A percentile compares a stretch with the other conserved stretches of the same genome.
Conservation (phyloP, 2,888 invertebrate genomes). For the Sphaerophoria taeniata region DNA sequence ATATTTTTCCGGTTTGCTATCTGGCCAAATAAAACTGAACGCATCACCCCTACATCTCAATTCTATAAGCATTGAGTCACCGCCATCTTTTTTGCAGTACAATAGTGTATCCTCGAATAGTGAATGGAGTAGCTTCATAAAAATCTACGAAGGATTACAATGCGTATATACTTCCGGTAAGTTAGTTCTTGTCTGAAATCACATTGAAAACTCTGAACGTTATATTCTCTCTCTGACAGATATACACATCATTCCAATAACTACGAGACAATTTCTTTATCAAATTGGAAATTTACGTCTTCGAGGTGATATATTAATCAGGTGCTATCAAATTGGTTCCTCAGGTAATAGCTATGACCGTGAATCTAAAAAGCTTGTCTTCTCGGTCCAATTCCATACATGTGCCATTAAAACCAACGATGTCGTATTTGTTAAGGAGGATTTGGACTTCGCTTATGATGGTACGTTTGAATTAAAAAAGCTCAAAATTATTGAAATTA, state of each 20-base stretch:
- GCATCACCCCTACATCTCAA: conserved; percentile 93
- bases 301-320: conserved; percentile 94
- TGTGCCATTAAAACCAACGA: conserved; percentile 94
- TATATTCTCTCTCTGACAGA: conserved; percentile 63
- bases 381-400: conserved; percentile 96
- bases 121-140: conserved; percentile 89
- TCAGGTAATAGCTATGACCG: conserved; percentile 72
- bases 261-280: conserved; percentile 86
- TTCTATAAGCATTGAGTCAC: conserved; percentile 92
- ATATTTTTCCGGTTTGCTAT: conserved; percentile 95
- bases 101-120: conserved; percentile 82
- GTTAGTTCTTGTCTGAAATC: conserved; percentile 26
- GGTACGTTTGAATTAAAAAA: conserved; percentile 84
- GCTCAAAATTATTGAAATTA: neutral
- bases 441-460: conserved; percentile 92
- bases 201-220: neutral
- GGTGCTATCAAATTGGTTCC: conserved; percentile 90
- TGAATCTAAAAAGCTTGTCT: conserved; percentile 86
- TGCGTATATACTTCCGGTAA: conserved; percentile 94
- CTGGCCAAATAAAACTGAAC: conserved; percentile 94
- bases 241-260: conserved; percentile 78
- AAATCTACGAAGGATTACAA: conserved; percentile 95
- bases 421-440: conserved; percentile 92
- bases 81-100: conserved; percentile 88
- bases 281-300: conserved; percentile 85